A percentile compares a stretch with the other conserved stretches of the same genome.
phyloP scores from a whole-genome alignment of 2,113 vertebrate species.

The Petrocephalus zakoni region DNA sequence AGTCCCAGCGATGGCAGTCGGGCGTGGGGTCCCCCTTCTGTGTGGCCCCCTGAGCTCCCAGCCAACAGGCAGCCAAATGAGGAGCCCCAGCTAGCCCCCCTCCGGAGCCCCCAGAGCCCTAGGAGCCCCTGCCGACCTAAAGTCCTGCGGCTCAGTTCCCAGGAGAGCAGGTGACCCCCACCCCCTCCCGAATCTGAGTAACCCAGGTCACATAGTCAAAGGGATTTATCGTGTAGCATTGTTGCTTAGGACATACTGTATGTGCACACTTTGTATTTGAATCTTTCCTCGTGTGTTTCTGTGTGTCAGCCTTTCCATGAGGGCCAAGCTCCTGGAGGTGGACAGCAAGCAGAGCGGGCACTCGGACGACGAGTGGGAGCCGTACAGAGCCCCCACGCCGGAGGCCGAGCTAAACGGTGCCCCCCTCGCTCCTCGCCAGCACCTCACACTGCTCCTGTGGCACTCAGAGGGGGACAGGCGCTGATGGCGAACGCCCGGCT shows the following conservation, averaged over 20 bases:
- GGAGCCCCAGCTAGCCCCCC: slow-evolving; percentile 61
- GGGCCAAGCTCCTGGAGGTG: slow-evolving; percentile 71
- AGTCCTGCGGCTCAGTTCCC: slow-evolving; percentile 64
- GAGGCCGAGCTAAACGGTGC: slow-evolving; percentile 65
- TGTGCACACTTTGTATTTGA: background rate
- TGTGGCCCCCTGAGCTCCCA: slow-evolving; percentile 54
- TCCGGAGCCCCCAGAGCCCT: slow-evolving; percentile 69
- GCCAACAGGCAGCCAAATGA: slow-evolving; percentile 67
- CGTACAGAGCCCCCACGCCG: slow-evolving; percentile 56
- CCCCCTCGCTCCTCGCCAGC: background rate
- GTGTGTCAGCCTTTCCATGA: slow-evolving; percentile 50
- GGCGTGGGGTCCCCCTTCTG: slow-evolving; percentile 58
- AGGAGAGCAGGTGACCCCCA: slow-evolving; percentile 69
- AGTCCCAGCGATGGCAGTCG: slow-evolving; percentile 68
- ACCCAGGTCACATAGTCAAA: background rate
- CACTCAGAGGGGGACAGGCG: background rate
- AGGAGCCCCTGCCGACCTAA: slow-evolving; percentile 67
- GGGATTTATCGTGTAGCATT: background rate
- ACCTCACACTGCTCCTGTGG: background rate
- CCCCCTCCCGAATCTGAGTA: background rate
- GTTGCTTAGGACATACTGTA: background rate
- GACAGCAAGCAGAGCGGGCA: slow-evolving; percentile 66
- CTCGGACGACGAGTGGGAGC: slow-evolving; percentile 65
- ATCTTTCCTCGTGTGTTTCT: background rate
- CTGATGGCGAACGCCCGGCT: background rate